Percentiles rank a stretch among this genome's conserved stretches.
phyloP scores from a whole-genome alignment of 2,113 vertebrate species.

The Lethenteron camtschaticum region DNA sequence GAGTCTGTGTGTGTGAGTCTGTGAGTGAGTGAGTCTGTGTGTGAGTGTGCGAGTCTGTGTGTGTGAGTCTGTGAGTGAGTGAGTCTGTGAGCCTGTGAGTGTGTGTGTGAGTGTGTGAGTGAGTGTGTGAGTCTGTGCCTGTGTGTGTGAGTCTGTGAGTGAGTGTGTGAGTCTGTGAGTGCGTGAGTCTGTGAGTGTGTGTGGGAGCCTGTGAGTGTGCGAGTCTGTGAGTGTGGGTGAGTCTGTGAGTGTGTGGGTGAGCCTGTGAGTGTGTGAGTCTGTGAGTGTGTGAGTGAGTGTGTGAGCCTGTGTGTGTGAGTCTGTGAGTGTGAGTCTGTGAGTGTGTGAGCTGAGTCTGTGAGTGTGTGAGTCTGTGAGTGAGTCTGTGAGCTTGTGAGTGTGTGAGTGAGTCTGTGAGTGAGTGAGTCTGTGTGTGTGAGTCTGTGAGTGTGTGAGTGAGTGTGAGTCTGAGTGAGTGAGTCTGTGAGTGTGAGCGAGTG shows the following conservation, averaged over 20 bases:
- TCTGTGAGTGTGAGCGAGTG: neutral
- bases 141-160: too few relatives aligned
- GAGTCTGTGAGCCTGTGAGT: neutral
- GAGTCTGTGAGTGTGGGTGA: too few relatives aligned
- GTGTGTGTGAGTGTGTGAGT: neutral
- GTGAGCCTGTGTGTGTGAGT: neutral
- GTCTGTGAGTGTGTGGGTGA: too few relatives aligned
- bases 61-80: neutral
- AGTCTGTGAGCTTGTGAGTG: neutral
- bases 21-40: too few relatives aligned
- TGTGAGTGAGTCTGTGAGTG: neutral
- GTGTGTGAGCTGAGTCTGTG: neutral
- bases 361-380: neutral
- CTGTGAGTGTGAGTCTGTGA: neutral
- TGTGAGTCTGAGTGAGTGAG: too few relatives aligned
- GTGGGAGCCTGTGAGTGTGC: neutral
- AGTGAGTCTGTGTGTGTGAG: neutral
- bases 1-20: too few relatives aligned
- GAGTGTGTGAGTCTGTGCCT: too few relatives aligned
- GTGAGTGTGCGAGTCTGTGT: too few relatives aligned
- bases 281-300: neutral
- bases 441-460: constrained; percentile 1
- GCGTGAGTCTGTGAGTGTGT: too few relatives aligned
- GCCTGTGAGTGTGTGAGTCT: neutral
- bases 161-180: too few relatives aligned